Percentiles rank a stretch among this genome's conserved stretches.
Conservation (phyloP, 2,888 invertebrate genomes). For the Agrotis segetum region DNA sequence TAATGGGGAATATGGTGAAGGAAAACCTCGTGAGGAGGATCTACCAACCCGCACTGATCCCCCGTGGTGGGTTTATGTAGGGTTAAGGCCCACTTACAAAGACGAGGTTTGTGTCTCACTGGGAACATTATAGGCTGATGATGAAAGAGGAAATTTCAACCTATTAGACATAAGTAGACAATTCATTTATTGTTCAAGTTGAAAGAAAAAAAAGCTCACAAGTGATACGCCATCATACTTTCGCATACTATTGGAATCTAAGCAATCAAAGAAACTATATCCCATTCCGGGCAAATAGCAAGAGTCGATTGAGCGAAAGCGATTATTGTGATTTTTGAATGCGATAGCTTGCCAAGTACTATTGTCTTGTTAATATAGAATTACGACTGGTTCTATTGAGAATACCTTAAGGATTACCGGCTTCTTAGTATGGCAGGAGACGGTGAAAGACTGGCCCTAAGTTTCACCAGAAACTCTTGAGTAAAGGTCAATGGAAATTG, state of each 20-base stretch:
- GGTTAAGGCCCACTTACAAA: too few species aligned
- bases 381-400: constrained; percentile 25
- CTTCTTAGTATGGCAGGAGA: neutral
- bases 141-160: too few species aligned
- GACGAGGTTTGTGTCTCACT: too few species aligned
- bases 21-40: too few species aligned
- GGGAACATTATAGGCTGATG: too few species aligned
- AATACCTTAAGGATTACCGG: neutral
- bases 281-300: constrained; percentile 9
- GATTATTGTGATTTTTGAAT: constrained; percentile 16
- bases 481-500: neutral
- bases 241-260: neutral
- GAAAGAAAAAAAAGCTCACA: neutral
- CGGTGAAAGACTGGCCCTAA: neutral
- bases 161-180: too few species aligned
- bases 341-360: constrained; percentile 8
- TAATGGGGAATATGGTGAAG: too few species aligned
- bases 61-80: too few species aligned
- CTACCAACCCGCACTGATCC: too few species aligned
- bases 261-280: constrained; percentile 17
- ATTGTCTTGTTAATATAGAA: constrained; percentile 20
- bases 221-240: neutral
- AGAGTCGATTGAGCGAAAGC: constrained; percentile 34
- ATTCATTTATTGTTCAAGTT: too few species aligned
- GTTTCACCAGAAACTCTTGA: constrained; percentile 20